Conservation (phyloP, 1,140 invertebrate species). For the Aphidius ervi region DNA sequence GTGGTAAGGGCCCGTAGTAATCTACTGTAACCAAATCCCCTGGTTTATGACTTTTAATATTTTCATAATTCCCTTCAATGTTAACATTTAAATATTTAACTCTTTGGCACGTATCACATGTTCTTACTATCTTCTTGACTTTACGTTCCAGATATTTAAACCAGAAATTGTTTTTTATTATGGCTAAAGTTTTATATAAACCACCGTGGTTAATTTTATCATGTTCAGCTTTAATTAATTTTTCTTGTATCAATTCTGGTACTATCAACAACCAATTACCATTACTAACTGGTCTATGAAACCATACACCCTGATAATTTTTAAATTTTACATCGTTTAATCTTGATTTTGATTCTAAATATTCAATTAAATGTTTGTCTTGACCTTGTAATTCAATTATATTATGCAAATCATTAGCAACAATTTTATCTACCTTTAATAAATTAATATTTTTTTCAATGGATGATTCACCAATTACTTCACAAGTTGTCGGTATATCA, state of each 20-base stretch:
- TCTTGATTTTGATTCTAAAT: constrained; percentile 7
- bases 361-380: constrained; percentile 15
- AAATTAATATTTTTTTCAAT: too few species aligned
- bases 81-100: constrained; percentile 22
- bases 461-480: too few species aligned
- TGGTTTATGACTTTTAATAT: constrained; percentile 13
- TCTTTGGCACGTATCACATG: constrained; percentile 25
- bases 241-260: constrained; percentile 11
- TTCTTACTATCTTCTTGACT: constrained; percentile 15
- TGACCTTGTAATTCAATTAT: not conserved
- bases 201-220: constrained; percentile 20
- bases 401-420: not conserved
- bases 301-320: constrained; percentile 11
- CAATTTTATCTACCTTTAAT: too few species aligned
- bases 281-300: constrained; percentile 5
- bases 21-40: constrained; percentile 24
- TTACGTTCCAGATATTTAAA: constrained; percentile 21
- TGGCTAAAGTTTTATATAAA: constrained; percentile 17
- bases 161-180: constrained; percentile 21
- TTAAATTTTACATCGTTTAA: constrained; percentile 15
- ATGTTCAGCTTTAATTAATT: constrained; percentile 16
- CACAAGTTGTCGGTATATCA: too few species aligned
- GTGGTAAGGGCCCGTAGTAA: constrained; percentile 27
- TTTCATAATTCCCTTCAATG: constrained; percentile 17
- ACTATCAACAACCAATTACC: constrained; percentile 6